These are phyloP conservation scores for Steinernema carpocapsae DNA, from an alignment of 2,888 invertebrate species.

Conservation along the genomic window DNA sequence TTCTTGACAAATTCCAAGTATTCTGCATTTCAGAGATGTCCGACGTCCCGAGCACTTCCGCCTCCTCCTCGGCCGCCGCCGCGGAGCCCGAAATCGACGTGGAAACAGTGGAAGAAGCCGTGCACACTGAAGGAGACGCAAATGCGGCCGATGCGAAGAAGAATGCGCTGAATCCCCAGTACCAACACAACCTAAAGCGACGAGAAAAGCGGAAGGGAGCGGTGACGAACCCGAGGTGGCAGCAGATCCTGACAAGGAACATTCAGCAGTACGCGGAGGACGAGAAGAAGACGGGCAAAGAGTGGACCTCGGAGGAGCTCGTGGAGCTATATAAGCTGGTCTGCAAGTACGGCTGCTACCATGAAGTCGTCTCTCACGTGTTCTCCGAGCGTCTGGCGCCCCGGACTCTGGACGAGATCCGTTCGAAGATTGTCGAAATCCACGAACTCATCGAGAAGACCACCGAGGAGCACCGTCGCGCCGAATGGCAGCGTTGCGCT, in stretches of 20 bases:
- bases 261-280: background rate
- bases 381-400: slow-evolving; percentile 21
- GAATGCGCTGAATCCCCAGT: background rate
- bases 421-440: slow-evolving; percentile 21
- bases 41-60: no score
- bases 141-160: background rate
- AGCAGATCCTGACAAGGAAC: background rate
- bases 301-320: slow-evolving; percentile 9
- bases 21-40: no score
- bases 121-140: background rate
- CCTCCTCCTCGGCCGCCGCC: no score
- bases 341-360: slow-evolving; percentile 27
- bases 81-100: background rate
- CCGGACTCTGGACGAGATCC: slow-evolving; percentile 10
- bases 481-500: background rate
- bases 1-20: no score
- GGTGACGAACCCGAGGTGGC: slow-evolving; percentile 1
- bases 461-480: background rate
- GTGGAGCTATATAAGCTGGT: slow-evolving; percentile 15
- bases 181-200: slow-evolving; percentile 7
- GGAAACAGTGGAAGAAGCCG: background rate
- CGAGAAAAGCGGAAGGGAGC: slow-evolving; percentile 1
- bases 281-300: background rate
- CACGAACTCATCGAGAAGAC: slow-evolving; percentile 23
- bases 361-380: slow-evolving; percentile 19